These are phyloP conservation scores for Erythrocebus patas DNA, from an alignment of 2,113 vertebrate genomes.

Conservation along the genomic window DNA sequence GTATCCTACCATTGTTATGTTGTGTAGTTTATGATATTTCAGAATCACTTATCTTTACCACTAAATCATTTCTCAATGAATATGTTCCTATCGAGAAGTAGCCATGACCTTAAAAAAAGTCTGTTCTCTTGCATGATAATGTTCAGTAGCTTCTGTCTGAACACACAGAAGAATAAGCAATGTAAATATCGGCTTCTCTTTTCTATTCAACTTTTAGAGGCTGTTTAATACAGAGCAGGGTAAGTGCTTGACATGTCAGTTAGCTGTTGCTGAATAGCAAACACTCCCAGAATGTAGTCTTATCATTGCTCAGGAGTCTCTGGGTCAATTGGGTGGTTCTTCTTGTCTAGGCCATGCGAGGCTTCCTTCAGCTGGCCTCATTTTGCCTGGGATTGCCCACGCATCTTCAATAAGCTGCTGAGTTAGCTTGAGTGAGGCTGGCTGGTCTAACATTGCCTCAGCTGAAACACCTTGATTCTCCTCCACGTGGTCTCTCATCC, in stretches of 20 bases:
- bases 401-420: neutral
- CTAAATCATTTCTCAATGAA: neutral
- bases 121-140: neutral
- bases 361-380: neutral
- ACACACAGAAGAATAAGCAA: neutral
- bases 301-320: neutral
- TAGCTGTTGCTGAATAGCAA: neutral
- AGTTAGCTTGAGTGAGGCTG: neutral
- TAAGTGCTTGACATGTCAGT: neutral
- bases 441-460: neutral
- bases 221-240: neutral
- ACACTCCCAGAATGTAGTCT: neutral
- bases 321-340: neutral
- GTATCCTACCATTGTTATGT: neutral
- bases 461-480: neutral
- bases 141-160: conserved; percentile 8
- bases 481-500: neutral
- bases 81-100: neutral
- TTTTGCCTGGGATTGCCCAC: neutral
- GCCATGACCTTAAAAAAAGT: neutral
- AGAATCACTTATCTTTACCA: neutral
- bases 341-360: neutral
- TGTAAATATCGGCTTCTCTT: neutral
- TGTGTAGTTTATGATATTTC: neutral
- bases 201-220: neutral